Percentiles rank a stretch among this genome's conserved stretches.
phyloP scores from a whole-genome alignment of 2,113 vertebrate genomes.

The Oenanthe oenanthe region DNA sequence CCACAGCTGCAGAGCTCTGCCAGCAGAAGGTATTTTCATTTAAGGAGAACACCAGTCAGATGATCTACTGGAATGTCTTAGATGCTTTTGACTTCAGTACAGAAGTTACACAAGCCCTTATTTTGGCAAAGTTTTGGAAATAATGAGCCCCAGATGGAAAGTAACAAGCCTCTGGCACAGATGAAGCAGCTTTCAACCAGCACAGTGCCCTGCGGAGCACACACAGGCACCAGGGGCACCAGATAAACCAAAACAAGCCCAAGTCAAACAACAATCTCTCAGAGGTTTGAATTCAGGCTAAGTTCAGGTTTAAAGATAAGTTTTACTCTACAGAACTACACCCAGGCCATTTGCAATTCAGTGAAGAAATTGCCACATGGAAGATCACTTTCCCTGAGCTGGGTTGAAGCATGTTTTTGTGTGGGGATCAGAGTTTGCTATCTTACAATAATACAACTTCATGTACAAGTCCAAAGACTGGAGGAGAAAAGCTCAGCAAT shows the following conservation, averaged over 20 bases:
- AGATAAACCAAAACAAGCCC: background rate
- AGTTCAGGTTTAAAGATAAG: background rate
- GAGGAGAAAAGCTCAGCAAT: background rate
- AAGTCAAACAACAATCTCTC: background rate
- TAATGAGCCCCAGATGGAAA: background rate
- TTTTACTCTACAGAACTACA: background rate
- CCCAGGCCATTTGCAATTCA: background rate
- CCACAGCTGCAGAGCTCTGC: background rate
- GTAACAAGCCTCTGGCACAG: background rate
- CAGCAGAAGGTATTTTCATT: background rate
- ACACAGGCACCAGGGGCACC: accelerated
- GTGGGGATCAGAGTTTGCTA: background rate
- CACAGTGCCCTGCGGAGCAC: background rate
- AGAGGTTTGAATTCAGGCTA: background rate
- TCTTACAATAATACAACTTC: background rate
- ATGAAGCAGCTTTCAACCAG: background rate
- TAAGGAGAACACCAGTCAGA: background rate
- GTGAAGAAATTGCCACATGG: background rate
- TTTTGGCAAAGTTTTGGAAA: background rate
- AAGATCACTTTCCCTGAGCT: background rate
- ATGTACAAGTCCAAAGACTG: background rate
- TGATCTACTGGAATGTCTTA: background rate
- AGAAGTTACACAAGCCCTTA: background rate
- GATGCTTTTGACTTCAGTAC: background rate
- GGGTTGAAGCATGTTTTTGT: accelerated